Base-by-base conservation (phyloP, 2,888 invertebrate species). In the Actias luna region DNA sequence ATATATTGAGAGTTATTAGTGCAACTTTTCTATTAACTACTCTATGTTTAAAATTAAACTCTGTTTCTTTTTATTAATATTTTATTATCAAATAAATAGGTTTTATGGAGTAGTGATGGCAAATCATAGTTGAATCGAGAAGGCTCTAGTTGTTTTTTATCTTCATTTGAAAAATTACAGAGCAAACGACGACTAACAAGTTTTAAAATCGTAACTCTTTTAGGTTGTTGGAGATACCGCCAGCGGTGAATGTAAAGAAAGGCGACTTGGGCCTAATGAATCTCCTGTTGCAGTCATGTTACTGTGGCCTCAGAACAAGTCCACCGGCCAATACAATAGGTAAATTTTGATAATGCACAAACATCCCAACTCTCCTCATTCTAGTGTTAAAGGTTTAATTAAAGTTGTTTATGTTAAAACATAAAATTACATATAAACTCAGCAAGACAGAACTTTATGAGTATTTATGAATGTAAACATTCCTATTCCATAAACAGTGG, bases 161-260 rank as follows among this genome's bases (percentile, higher is more conserved):
- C n/a, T n/a, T 42, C 18, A 42, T 7, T n/a, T 18, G 42, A 42
- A 16, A 39, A 14, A 39, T 16, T n/a, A 39, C 16, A 8, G 10
- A 7, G 1, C 14, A 16, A 14, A 16, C 5, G 16, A 10, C 12
- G 10, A 22, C 22, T 2, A 1, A 12, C 8, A 22, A 46, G 7
- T 46, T 46, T 22, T 18, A 68, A 65, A 68, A 65, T 39, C 5
- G 22, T 39, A 18, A 60, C 22, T 61, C 31, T 36, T 60, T 36
- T 70, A 89, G 93, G 97, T 97, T 74, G 96, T 97, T 76, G 97
- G 97, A 65, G 96, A 96, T 85, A 95, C 96, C 69, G 94, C 96
- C 73, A 98, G 97, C 64, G 98, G 98, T 46, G 97, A 98, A 83
- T 98, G 98, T 88, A 99, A 98, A 83, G 98, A 98, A 90, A 93